Evolutionary conservation across 2,888 invertebrate genomes (phyloP).

Genomic region (Nomada flava): DNA sequence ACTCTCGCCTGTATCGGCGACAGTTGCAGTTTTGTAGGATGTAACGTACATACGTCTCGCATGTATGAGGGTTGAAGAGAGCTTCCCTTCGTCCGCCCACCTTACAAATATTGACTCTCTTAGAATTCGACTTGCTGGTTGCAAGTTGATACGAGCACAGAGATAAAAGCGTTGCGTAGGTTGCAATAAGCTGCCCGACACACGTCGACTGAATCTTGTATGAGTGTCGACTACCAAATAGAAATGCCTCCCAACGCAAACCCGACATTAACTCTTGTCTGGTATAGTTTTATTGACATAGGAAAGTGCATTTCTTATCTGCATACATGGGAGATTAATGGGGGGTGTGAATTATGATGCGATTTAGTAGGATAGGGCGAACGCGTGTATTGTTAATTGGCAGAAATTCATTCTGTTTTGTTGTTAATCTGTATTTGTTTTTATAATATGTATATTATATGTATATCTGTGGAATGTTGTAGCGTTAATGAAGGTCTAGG

Average conservation of each 20-base stretch:
- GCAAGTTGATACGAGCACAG: not conserved
- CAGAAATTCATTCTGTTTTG: too few species aligned
- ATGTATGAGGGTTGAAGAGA: not conserved
- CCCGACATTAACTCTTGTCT: too few species aligned
- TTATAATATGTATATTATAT: too few species aligned
- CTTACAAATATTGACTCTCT: constrained; percentile 26
- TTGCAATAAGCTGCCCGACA: constrained; percentile 1
- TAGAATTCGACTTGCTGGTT: constrained; percentile 22
- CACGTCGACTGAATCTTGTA: not conserved
- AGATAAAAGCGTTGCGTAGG: not conserved
- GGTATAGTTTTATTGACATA: not conserved
- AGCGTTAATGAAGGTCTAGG: too few species aligned
- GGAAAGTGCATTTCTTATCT: not conserved
- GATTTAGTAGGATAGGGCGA: too few species aligned
- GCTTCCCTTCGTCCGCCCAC: not conserved
- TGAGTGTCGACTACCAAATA: not conserved
- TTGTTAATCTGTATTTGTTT: too few species aligned
- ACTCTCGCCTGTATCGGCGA: constrained; percentile 16
- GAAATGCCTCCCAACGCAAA: not conserved
- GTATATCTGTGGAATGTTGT: too few species aligned
- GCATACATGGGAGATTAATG: too few species aligned
- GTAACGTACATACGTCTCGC: not conserved
- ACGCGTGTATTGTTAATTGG: too few species aligned
- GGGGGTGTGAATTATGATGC: too few species aligned
- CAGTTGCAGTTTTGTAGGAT: constrained; percentile 8